Evolutionary conservation across 1,140 invertebrate species (phyloP), one percentile per base, ranked within the genome.

Genomic region (Orussus abietinus): DNA sequence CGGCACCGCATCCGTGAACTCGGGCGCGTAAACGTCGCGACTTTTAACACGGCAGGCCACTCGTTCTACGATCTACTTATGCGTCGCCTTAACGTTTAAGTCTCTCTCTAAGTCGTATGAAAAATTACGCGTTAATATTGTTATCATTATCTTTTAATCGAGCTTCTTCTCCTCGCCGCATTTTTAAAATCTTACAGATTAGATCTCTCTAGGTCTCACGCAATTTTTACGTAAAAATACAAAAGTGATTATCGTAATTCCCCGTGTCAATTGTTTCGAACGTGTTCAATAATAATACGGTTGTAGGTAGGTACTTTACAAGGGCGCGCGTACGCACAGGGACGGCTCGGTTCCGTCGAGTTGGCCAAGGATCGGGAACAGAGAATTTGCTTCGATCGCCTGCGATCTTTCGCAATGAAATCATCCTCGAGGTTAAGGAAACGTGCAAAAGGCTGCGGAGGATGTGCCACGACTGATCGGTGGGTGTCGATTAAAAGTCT

Each of bases 231-330:
- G 51, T 35, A 50, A 55, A 52, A 53, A 54, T 57, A 57, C 43
- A 61, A 61, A 58, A 58, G 43, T 60, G 55, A 57, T 60, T 60
- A 55, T 54, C 50, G 20, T 53, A 56, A 57, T 55, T 57, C 14
- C 49, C 38, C 49, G 42, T 43, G 14, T 28, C 53, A 45, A 45
- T 45, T 45, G 34, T 45, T 43, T 38, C 42, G 35, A 45, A 45
- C n/a, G n/a, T 38, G 19, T 30, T 45, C 29, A 37, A 38, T 34
- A 45, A 45, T 45, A 42, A 32, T 32, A 33, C 5, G 39, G 39
- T 38, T 38, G 43, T 38, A 36, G 17, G 20, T 22, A 45, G 15
- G 26, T 45, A 45, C 18, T 45, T 39, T 39, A 37, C 20, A 40
- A 40, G n/a, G n/a, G n/a, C n/a, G n/a, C n/a, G n/a, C n/a, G n/a